Conservation (phyloP, 2,113 vertebrate species). For the Sialia sialis region DNA sequence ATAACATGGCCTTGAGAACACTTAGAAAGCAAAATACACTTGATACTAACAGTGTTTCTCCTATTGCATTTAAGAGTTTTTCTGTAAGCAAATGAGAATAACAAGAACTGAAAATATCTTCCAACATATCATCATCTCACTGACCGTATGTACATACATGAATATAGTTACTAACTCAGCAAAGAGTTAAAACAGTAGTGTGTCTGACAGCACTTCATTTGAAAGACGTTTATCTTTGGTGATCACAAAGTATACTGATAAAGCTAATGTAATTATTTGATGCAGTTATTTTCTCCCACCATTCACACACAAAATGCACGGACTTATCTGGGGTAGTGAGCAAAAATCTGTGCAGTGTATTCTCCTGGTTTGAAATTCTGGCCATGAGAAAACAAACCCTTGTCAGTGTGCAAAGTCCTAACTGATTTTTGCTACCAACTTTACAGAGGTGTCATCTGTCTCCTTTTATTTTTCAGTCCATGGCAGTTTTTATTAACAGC, state of each 20-base stretch:
- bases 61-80: neutral
- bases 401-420: neutral
- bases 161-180: neutral
- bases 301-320: neutral
- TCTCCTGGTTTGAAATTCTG: neutral
- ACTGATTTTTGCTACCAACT: neutral
- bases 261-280: neutral
- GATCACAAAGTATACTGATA: neutral
- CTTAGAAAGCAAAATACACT: neutral
- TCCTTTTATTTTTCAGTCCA: neutral
- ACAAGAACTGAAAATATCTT: neutral
- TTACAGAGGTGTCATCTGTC: neutral
- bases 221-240: neutral
- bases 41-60: neutral
- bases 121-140: neutral
- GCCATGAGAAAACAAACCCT: neutral
- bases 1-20: neutral
- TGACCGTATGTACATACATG: neutral
- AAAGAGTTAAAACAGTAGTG: neutral
- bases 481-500: neutral
- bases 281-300: neutral
- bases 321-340: accelerated
- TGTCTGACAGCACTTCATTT: neutral
- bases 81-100: neutral
- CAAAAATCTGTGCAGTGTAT: neutral